These are phyloP conservation scores for Geococcyx californianus DNA, from an alignment of 2,113 vertebrate genomes.

Conservation along the genomic window DNA sequence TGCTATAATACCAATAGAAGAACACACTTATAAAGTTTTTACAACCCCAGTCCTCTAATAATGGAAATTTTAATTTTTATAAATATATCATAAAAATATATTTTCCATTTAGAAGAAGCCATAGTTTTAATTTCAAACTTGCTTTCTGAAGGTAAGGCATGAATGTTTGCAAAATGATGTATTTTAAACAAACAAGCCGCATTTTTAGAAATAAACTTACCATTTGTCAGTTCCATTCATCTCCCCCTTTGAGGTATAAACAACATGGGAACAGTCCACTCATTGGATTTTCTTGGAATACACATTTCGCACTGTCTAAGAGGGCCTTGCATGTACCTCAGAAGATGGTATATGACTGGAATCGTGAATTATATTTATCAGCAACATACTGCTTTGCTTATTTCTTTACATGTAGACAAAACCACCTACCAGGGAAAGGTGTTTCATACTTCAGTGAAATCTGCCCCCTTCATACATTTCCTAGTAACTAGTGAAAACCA, in stretches of 20 bases:
- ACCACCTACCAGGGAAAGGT: background rate
- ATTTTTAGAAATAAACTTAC: background rate
- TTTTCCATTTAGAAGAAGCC: background rate
- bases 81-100: background rate
- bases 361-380: background rate
- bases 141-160: background rate
- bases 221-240: background rate
- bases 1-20: background rate
- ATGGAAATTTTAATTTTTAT: background rate
- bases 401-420: background rate
- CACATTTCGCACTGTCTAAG: background rate
- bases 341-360: background rate
- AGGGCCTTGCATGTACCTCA: background rate
- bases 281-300: background rate
- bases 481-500: background rate
- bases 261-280: background rate
- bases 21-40: background rate
- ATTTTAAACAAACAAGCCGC: background rate
- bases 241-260: background rate
- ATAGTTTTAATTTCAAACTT: background rate
- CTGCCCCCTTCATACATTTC: background rate
- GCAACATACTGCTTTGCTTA: background rate
- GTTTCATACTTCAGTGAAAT: background rate
- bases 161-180: background rate
- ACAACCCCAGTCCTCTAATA: background rate